Evolutionary conservation across 2,888 invertebrate species (phyloP), one percentile per base, ranked within the genome.

Genomic region (Cordilura impudica): DNA sequence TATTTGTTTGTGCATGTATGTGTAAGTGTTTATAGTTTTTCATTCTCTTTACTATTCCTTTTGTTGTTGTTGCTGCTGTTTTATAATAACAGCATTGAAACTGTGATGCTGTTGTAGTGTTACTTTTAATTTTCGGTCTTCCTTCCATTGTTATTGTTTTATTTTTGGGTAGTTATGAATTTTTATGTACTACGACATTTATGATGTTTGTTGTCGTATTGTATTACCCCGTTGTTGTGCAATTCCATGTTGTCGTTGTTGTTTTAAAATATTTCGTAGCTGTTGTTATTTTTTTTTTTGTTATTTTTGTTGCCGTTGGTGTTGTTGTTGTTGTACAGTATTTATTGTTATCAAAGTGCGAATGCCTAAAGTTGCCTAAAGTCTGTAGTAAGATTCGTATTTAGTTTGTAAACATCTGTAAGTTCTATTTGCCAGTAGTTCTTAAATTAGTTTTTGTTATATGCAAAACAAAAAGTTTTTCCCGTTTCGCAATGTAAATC

Each of bases 21-120:
- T 78, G 70, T 74, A 56, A 63, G 82, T 81, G 82, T 82, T 83
- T 83, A 84, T 83, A 83, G 83, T 84, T 84, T 83, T 84, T 86
- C 83, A 6, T 31, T 45, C 54, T 49, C 58, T 29, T 19, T 31
- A 23, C 49, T 65, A 39, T 60, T 65, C n/a, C 51, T 71, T 21
- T 67, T 49, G n/a, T 73, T 18, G 29, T 26, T 39, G 35, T 29
- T 66, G 19, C 66, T 74, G 21, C 51, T 19, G 2, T 2, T 18
- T 12, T 26, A 26, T 2, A 66, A 35, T 54, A 29, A n/a, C n/a
- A 39, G n/a, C 35, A 39, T n/a, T 39, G n/a, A n/a, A n/a, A n/a
- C 26, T 39, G 12, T 58, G 8, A 7, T 16, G 45, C 66, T 73
- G 31, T 3, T 12, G 8, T 49, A 10, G 12, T 31, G 8, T 51